Percentiles rank a stretch among this genome's conserved stretches.
Evolutionary conservation across 1,140 invertebrate genomes (phyloP).

Genomic region (Tyrophagus putrescentiae): DNA sequence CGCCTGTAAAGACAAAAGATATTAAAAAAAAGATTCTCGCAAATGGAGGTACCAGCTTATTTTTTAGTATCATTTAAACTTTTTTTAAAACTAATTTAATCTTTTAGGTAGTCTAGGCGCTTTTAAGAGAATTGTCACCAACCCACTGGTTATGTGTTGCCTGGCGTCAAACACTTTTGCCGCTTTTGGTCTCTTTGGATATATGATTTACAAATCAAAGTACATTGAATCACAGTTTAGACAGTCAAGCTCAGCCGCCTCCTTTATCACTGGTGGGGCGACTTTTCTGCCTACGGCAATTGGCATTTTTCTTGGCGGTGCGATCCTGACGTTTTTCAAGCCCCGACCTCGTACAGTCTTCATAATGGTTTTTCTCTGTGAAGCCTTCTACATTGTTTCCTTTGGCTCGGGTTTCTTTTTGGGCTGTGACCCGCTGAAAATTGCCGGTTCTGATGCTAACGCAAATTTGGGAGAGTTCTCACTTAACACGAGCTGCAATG

Average conservation of each 20-base stretch:
- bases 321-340: slow-evolving; percentile 51
- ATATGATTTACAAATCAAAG: slow-evolving; percentile 58
- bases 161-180: slow-evolving; percentile 50
- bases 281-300: slow-evolving; percentile 37
- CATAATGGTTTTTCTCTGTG: slow-evolving; percentile 54
- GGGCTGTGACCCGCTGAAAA: slow-evolving; percentile 10
- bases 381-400: slow-evolving; percentile 34
- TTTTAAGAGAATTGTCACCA: slow-evolving; percentile 45
- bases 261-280: slow-evolving; percentile 35
- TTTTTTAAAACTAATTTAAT: too few relatives aligned
- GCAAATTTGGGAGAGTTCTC: slow-evolving; percentile 24
- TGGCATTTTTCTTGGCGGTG: slow-evolving; percentile 50
- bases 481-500: slow-evolving; percentile 33
- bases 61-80: too few relatives aligned
- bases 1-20: background rate
- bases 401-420: slow-evolving; percentile 13
- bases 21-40: slow-evolving; percentile 3
- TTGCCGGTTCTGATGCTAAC: background rate
- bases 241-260: slow-evolving; percentile 50
- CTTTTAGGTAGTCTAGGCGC: slow-evolving; percentile 34
- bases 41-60: background rate
- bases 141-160: slow-evolving; percentile 51
- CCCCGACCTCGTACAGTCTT: slow-evolving; percentile 50
- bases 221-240: slow-evolving; percentile 58
- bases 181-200: slow-evolving; percentile 53